A percentile compares a stretch with the other conserved stretches of the same genome.
Conservation (phyloP, 2,888 invertebrate species). For the Pachycephus smyrnensis region DNA sequence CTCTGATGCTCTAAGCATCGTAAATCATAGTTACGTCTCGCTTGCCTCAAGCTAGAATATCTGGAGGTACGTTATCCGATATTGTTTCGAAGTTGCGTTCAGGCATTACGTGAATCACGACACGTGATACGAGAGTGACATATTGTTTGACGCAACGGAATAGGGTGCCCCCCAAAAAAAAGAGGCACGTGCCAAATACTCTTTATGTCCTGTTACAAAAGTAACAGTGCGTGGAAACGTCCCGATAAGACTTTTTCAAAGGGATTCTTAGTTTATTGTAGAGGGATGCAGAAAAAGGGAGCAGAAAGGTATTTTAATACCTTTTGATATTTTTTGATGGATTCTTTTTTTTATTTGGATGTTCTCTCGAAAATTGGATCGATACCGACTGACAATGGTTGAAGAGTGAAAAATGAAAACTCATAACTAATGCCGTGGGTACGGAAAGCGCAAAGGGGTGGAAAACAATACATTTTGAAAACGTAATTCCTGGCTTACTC, state of each 20-base stretch:
- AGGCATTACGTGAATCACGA: background rate
- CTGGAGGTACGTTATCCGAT: background rate
- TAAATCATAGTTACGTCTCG: background rate
- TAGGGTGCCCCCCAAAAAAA: background rate
- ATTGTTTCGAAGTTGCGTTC: background rate
- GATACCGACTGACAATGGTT: too few species aligned
- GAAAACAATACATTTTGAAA: constrained; percentile 31
- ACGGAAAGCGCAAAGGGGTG: constrained; percentile 12
- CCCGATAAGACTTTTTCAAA: background rate
- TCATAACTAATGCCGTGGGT: too few species aligned
- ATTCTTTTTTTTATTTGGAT: background rate
- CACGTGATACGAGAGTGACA: background rate
- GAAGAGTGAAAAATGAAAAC: too few species aligned
- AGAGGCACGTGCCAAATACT: background rate
- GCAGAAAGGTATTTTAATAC: background rate
- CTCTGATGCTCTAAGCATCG: background rate
- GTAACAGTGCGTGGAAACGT: background rate
- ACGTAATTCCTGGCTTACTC: constrained; percentile 30
- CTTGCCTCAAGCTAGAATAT: background rate
- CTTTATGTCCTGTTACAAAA: background rate
- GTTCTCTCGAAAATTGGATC: background rate
- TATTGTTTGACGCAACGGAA: background rate
- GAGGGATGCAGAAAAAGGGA: background rate
- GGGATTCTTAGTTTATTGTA: background rate
- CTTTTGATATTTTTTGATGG: background rate